Evolutionary conservation across 2,113 vertebrate species (phyloP).

Genomic region (Tauraco erythrolophus): DNA sequence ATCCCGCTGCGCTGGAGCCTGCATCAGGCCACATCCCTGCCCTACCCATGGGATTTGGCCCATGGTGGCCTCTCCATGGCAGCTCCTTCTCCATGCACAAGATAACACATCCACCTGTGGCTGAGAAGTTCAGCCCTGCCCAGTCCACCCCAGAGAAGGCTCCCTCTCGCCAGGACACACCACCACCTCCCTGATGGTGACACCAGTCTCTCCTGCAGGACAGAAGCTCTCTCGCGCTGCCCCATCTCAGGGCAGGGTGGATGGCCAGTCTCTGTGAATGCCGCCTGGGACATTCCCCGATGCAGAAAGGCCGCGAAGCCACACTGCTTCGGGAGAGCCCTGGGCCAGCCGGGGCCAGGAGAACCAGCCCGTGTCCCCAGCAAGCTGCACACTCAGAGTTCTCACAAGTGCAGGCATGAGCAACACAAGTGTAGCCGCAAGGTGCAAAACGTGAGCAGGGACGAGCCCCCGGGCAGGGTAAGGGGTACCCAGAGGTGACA

Average conservation of each 20-base stretch:
- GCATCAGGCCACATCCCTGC: background rate
- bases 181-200: background rate
- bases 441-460: background rate
- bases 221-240: background rate
- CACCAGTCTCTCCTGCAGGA: background rate
- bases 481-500: background rate
- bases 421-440: background rate
- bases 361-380: background rate
- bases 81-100: background rate
- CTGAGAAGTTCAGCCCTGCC: background rate
- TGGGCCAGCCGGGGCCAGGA: background rate
- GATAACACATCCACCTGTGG: background rate
- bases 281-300: fast-evolving
- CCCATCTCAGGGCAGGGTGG: background rate
- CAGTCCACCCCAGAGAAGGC: fast-evolving
- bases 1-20: fast-evolving
- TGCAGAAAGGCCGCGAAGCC: fast-evolving
- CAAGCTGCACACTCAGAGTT: fast-evolving
- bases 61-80: background rate
- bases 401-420: background rate
- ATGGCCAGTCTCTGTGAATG: background rate
- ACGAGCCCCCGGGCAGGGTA: background rate
- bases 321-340: background rate
- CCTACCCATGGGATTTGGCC: background rate
- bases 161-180: background rate